Conservation (phyloP, 1,140 invertebrate species). For the Drosophila elegans region DNA sequence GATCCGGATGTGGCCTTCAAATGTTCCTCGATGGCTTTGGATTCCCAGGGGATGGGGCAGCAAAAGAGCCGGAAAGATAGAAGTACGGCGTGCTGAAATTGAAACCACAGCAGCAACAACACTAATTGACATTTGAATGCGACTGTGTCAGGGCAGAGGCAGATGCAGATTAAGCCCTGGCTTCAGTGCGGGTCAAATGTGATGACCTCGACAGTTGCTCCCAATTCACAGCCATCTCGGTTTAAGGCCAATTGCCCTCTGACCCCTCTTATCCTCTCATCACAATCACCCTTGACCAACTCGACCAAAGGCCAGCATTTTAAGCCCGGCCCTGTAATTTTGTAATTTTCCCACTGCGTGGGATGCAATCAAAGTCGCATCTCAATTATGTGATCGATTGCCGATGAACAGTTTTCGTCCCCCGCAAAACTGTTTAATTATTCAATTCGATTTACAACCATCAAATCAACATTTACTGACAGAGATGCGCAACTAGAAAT, state of each 20-base stretch:
- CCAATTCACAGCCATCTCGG: constrained; percentile 29
- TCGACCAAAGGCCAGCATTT: background rate
- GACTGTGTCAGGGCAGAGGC: background rate
- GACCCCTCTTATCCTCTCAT: constrained; percentile 22
- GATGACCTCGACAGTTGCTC: constrained; percentile 48
- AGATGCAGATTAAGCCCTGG: constrained; percentile 47
- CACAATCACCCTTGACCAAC: too few species aligned
- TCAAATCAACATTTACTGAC: constrained; percentile 13
- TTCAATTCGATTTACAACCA: constrained; percentile 26
- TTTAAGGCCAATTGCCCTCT: constrained; percentile 44
- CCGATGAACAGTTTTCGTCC: constrained; percentile 9
- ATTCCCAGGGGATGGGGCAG: constrained; percentile 28
- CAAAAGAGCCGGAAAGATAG: constrained; percentile 57
- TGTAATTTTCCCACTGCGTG: constrained; percentile 1
- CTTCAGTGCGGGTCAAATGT: constrained; percentile 65
- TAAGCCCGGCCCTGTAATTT: constrained; percentile 9
- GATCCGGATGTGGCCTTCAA: constrained; percentile 26
- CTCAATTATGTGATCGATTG: constrained; percentile 44
- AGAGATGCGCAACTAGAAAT: background rate
- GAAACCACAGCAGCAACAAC: constrained; percentile 67
- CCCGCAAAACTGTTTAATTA: constrained; percentile 18
- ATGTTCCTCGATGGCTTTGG: constrained; percentile 10
- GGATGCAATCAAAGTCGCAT: constrained; percentile 40
- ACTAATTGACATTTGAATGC: constrained; percentile 70
- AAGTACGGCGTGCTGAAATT: constrained; percentile 38